Conservation (phyloP, 30 jellyfish, hydroid and myxozoan genomes). For the Aurelia aurita complex sp. Pacific region DNA sequence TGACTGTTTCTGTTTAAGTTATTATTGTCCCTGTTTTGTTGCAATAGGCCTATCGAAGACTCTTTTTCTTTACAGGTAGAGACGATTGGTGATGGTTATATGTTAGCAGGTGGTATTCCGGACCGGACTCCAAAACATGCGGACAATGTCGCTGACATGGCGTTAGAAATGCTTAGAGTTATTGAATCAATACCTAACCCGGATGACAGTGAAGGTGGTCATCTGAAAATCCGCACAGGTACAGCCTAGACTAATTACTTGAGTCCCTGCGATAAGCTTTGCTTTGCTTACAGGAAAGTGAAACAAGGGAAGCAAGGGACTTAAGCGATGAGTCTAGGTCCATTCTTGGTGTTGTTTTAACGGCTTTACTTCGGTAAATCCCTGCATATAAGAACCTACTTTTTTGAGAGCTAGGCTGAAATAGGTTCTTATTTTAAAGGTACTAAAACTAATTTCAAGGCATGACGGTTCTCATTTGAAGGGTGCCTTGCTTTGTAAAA, state of each 20-base stretch:
- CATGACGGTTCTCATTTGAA: too few species aligned
- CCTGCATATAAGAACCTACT: too few species aligned
- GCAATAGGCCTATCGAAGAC: too few species aligned
- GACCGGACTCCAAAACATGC: slow-evolving; percentile 56
- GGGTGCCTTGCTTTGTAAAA: too few species aligned
- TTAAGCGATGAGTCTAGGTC: too few species aligned
- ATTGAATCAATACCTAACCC: slow-evolving; percentile 60
- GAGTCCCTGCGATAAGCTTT: neutral
- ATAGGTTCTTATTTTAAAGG: too few species aligned
- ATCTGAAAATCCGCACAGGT: slow-evolving; percentile 69
- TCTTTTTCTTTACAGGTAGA: slow-evolving; percentile 32
- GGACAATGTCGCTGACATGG: slow-evolving; percentile 76
- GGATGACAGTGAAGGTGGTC: slow-evolving; percentile 24
- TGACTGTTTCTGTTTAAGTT: too few species aligned
- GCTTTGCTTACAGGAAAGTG: neutral
- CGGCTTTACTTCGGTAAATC: too few species aligned
- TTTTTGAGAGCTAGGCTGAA: too few species aligned
- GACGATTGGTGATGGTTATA: slow-evolving; percentile 73
- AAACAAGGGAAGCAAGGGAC: neutral
- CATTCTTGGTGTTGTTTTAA: too few species aligned
- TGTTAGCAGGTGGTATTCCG: slow-evolving; percentile 75
- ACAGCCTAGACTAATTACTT: neutral
- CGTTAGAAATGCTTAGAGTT: slow-evolving; percentile 61
- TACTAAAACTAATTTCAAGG: too few species aligned
- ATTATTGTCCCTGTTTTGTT: too few species aligned